Evolutionary conservation across 2,797 vertebrate species (phyloP), one percentile per base, ranked within the genome.

Genomic region (Manis crassicaudata): DNA sequence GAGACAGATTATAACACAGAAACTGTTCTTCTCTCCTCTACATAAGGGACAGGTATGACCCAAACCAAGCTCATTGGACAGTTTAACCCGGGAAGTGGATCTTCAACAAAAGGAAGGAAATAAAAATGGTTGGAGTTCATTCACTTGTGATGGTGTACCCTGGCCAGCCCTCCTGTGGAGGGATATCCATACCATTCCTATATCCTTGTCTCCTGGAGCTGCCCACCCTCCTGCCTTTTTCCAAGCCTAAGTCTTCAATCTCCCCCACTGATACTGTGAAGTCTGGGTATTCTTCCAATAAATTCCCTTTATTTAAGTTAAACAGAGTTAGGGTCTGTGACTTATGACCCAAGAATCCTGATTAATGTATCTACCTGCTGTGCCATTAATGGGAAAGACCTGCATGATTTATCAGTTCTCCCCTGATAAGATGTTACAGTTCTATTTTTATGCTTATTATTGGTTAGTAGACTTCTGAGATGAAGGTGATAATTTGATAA

Each of bases 401-500:
- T 50, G 25, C 5, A 3, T 10, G 13, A n/a, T 2, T 67, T 21
- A 29, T 50, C 35, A 10, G 5, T 23, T 58, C 23, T 80, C 20
- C 65, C 12, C 79, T 56, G 43, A 27, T 18, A n/a, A 32, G 32
- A 40, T 16, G 50, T 25, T 23, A 35, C 11, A 32, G 29, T 52
- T 89, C 25, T 32, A 43, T 73, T 72, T 40, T 83, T 60, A 65
- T 7, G 6, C 5, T 62, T 91, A 56, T 56, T 13, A 23, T 20
- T 86, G 37, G 20, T 73, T 84, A 76, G 73, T 56, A 76, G 37
- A n/a, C 4, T 76, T 92, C 40, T 50, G 54, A 72, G 43, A 58
- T 32, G 52, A 97, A 32, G 32, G 25, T 56, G 29, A 65, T 75
- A 35, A 50, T 40, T 86, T 79, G n/a, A 75, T 43, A 27, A 43